These are phyloP conservation scores for Coracias cyanogaster DNA, from an alignment of 2,797 vertebrate species.

Conservation along the genomic window DNA sequence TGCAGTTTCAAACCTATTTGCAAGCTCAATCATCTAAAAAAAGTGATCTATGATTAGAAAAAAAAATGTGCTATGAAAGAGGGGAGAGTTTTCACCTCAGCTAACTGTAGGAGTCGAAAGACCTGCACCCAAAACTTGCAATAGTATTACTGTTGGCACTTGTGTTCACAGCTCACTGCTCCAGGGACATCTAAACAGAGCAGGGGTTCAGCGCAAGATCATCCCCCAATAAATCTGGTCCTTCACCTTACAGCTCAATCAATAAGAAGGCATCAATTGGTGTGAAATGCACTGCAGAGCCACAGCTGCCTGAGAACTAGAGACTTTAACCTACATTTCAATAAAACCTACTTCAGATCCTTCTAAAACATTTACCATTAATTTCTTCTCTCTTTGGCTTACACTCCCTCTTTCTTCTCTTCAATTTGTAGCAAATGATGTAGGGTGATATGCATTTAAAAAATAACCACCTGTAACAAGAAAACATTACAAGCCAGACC, in stretches of 20 bases:
- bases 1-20: neutral
- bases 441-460: neutral
- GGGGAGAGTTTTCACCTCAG: neutral
- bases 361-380: neutral
- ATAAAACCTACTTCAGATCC: neutral
- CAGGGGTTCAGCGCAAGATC: neutral
- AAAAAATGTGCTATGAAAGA: neutral
- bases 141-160: neutral
- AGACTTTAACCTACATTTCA: neutral
- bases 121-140: neutral
- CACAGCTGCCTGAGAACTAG: neutral
- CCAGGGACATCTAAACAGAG: neutral
- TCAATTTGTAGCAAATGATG: neutral
- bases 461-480: neutral
- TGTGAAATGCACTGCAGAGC: neutral
- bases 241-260: neutral
- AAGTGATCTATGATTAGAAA: neutral
- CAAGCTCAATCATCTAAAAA: neutral
- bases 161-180: neutral
- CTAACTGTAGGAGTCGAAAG: neutral
- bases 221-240: neutral
- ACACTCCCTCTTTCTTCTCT: neutral
- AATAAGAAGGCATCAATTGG: neutral
- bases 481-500: neutral
- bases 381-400: neutral